Conservation (phyloP, 2,888 invertebrate genomes). For the Caenorhabditis auriculariae region DNA sequence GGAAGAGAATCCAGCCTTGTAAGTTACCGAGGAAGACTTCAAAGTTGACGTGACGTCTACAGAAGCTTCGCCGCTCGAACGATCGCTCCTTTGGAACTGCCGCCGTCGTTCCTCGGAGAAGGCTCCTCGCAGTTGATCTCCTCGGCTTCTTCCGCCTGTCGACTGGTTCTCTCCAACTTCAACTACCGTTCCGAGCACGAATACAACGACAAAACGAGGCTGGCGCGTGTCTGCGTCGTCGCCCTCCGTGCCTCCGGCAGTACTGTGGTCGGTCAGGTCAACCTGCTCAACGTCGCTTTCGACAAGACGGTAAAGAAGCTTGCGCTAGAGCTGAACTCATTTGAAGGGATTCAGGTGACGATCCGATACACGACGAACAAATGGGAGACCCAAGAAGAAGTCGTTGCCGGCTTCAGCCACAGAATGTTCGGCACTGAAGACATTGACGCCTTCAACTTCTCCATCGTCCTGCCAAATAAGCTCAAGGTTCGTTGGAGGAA, state of each 20-base stretch:
- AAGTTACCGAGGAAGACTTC: no score
- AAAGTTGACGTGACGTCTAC: no score
- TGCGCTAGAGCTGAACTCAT: neutral
- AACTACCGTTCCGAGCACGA: constrained; percentile 33
- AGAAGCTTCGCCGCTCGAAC: no score
- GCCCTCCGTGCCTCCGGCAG: constrained; percentile 26
- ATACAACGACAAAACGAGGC: constrained; percentile 17
- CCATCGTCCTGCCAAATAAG: constrained; percentile 22
- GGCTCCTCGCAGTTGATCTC: no score
- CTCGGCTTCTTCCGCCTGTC: no score
- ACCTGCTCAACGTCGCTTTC: constrained; percentile 36
- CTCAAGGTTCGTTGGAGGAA: constrained; percentile 9
- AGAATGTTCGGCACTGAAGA: constrained; percentile 30
- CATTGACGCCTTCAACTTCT: constrained; percentile 40
- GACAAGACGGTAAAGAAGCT: constrained; percentile 21
- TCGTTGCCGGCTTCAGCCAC: constrained; percentile 30
- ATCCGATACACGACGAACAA: constrained; percentile 34
- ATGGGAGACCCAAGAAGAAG: constrained; percentile 24
- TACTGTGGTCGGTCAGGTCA: constrained; percentile 36
- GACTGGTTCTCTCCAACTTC: constrained; percentile 28
- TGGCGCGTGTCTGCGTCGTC: constrained; percentile 17
- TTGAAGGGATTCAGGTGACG: constrained; percentile 9
- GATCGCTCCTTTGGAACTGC: no score
- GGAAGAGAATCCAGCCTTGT: constrained; percentile 13
- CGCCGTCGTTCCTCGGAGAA: no score